These are phyloP conservation scores for Pantherophis guttatus DNA, from an alignment of 2,113 vertebrate genomes.

Conservation along the genomic window DNA sequence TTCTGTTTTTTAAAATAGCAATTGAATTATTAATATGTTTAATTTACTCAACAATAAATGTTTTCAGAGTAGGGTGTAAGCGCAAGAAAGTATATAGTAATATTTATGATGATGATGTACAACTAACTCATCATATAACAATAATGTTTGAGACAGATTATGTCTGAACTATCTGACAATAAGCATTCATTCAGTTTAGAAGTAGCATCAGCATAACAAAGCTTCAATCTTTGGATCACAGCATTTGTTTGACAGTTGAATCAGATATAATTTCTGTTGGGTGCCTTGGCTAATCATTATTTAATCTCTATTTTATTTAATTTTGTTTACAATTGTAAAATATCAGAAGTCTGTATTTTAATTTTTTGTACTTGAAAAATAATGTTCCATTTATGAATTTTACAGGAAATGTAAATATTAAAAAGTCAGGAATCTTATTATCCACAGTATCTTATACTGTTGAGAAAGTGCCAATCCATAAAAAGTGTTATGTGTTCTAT, in stretches of 20 bases:
- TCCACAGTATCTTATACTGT: neutral
- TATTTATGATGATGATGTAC: neutral
- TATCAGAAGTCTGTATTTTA: neutral
- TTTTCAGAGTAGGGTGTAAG: neutral
- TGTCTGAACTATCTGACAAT: neutral
- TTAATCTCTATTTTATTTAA: neutral
- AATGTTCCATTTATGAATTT: neutral
- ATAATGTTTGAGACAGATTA: neutral
- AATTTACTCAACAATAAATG: neutral
- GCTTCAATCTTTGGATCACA: neutral
- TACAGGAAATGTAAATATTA: neutral
- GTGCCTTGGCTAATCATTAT: neutral
- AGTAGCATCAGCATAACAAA: neutral
- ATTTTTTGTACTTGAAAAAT: neutral
- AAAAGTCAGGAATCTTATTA: neutral
- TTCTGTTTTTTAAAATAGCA: neutral
- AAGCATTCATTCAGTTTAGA: neutral
- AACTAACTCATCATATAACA: neutral
- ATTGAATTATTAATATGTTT: neutral
- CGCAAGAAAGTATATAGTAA: neutral
- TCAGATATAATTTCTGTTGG: neutral
- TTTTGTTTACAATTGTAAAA: neutral
- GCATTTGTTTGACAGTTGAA: neutral
- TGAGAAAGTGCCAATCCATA: neutral
- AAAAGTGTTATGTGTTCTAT: neutral